phyloP scores from a whole-genome alignment of 2,888 invertebrate genomes.

The Plebejus melissa region DNA sequence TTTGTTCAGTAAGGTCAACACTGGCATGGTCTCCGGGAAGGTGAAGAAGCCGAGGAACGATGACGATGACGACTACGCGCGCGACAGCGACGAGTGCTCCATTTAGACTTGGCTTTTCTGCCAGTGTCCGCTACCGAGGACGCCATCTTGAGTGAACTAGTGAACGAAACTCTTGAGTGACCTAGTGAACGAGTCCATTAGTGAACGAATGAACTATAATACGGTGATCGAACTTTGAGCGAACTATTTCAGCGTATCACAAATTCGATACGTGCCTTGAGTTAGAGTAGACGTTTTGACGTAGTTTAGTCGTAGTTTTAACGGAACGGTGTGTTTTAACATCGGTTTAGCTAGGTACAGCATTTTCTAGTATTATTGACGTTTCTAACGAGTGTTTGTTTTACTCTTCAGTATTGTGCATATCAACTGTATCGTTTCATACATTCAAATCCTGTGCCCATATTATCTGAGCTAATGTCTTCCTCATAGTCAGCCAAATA shows the following conservation, averaged over 20 bases:
- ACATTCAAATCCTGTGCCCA: slow-evolving; percentile 4
- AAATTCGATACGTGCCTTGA: slow-evolving; percentile 68
- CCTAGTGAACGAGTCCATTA: slow-evolving; percentile 14
- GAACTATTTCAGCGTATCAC: slow-evolving; percentile 71
- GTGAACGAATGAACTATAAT: not conserved
- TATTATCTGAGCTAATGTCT: slow-evolving; percentile 11
- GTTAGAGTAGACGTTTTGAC: slow-evolving; percentile 47
- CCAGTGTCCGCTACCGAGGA: slow-evolving; percentile 41
- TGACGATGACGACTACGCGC: slow-evolving; percentile 74
- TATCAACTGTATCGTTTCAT: slow-evolving; percentile 44
- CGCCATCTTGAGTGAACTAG: slow-evolving; percentile 22
- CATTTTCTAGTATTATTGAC: slow-evolving; percentile 64
- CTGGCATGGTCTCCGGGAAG: slow-evolving; percentile 64
- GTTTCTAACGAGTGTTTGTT: slow-evolving; percentile 41
- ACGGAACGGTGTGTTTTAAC: slow-evolving; percentile 47
- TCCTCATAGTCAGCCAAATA: slow-evolving; percentile 15
- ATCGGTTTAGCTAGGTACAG: slow-evolving; percentile 61
- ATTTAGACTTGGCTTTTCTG: slow-evolving; percentile 62
- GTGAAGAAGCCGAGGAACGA: slow-evolving; percentile 56
- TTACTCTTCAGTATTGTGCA: slow-evolving; percentile 50
- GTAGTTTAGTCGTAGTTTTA: slow-evolving; percentile 42
- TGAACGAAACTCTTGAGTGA: slow-evolving; percentile 22
- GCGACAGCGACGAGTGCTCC: slow-evolving; percentile 82
- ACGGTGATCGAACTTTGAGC: slow-evolving; percentile 35
- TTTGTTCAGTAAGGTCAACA: slow-evolving; percentile 68